Conservation (phyloP, 2,888 invertebrate species). For the Eupeodes latifasciatus region DNA sequence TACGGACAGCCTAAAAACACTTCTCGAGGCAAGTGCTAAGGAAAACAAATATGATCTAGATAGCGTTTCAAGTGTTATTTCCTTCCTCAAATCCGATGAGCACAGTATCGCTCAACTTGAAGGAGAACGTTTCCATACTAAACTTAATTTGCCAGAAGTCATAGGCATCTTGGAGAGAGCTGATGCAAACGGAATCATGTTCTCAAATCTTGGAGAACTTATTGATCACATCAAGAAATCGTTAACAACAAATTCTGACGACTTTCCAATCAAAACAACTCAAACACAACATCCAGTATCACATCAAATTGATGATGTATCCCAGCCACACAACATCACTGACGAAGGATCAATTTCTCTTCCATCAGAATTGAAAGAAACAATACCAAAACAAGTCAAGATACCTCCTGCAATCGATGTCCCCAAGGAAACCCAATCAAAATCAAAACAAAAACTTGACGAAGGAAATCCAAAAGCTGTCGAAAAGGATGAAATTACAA, state of each 20-base stretch:
- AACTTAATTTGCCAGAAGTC: conserved; percentile 35
- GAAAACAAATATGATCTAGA: conserved; percentile 35
- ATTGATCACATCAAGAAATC: conserved; percentile 35
- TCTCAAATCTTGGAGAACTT: conserved; percentile 16
- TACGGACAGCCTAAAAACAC: conserved; percentile 11
- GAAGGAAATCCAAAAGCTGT: background rate
- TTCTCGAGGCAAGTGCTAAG: conserved; percentile 5
- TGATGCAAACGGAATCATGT: conserved; percentile 1
- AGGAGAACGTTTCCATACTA: background rate
- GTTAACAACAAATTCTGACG: background rate
- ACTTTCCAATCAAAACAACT: background rate
- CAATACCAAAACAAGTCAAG: conserved; percentile 24
- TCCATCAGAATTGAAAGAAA: conserved; percentile 43
- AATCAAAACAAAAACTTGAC: background rate
- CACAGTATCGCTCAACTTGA: background rate
- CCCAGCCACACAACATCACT: background rate
- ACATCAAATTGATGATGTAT: background rate
- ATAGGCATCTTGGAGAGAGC: conserved; percentile 29
- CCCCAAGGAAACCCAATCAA: background rate
- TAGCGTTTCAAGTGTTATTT: conserved; percentile 34
- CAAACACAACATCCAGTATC: background rate
- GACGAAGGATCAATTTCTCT: conserved; percentile 27
- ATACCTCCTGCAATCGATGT: background rate
- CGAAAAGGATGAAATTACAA: conserved; percentile 45
- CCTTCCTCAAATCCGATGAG: conserved; percentile 46